Evolutionary conservation across 2,888 invertebrate genomes (phyloP).

Genomic region (Rhimphoctona megacephalus): DNA sequence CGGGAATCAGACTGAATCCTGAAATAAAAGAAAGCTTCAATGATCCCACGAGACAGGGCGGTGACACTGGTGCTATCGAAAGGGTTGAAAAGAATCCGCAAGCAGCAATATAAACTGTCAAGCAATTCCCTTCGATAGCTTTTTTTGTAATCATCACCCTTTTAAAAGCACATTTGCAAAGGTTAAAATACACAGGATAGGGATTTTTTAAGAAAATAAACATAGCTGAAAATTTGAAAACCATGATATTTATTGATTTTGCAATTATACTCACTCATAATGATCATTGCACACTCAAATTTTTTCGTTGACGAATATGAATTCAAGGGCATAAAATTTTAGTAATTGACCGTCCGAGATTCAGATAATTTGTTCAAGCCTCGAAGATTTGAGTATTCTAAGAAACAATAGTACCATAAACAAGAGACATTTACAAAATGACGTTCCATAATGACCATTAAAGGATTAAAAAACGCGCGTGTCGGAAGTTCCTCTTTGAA

Average conservation of each 20-base stretch:
- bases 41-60: neutral
- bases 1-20: neutral
- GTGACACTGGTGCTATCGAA: neutral
- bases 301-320: neutral
- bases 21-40: constrained; percentile 32
- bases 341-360: neutral
- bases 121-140: constrained; percentile 7
- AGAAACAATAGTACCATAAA: neutral
- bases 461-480: constrained; percentile 34
- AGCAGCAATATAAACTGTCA: constrained; percentile 33
- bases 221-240: neutral
- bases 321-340: neutral
- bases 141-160: neutral
- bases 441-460: constrained; percentile 6
- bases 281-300: neutral
- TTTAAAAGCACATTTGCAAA: neutral
- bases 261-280: neutral
- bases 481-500: constrained; percentile 31
- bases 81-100: constrained; percentile 41
- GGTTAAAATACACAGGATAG: neutral
- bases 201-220: neutral
- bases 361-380: neutral
- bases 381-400: neutral
- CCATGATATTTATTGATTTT: neutral
- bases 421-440: neutral